These are phyloP conservation scores for Polydrusus tereticollis DNA, from an alignment of 2,888 invertebrate species.

Conservation along the genomic window DNA sequence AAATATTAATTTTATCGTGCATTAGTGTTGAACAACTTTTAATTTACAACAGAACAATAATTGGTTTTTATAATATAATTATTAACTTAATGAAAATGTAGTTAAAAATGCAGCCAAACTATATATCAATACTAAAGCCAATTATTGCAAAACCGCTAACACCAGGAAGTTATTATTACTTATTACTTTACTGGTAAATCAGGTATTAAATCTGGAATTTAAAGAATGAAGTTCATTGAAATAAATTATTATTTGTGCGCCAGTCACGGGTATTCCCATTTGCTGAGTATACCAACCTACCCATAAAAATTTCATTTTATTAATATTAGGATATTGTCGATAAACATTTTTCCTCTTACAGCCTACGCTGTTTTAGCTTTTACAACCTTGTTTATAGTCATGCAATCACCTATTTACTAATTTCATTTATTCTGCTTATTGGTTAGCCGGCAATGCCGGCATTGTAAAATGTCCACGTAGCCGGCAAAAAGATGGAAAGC, in stretches of 20 bases:
- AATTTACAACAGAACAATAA: too few relatives aligned
- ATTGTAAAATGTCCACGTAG: conserved; percentile 10
- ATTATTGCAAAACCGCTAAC: conserved; percentile 1
- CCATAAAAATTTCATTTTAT: neutral
- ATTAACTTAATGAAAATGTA: too few relatives aligned
- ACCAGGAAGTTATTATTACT: conserved; percentile 17
- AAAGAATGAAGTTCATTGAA: conserved; percentile 22
- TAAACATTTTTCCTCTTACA: too few relatives aligned
- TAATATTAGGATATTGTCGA: too few relatives aligned
- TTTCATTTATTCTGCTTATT: too few relatives aligned
- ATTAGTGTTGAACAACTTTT: too few relatives aligned
- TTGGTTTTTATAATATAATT: too few relatives aligned
- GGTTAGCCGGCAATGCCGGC: neutral
- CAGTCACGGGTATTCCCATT: conserved; percentile 10
- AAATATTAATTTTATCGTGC: too few relatives aligned
- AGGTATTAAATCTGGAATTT: conserved; percentile 12
- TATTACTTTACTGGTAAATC: conserved; percentile 11
- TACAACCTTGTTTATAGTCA: too few relatives aligned
- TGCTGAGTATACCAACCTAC: neutral
- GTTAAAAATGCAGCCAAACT: too few relatives aligned
- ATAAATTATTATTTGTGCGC: neutral
- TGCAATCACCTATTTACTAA: too few relatives aligned
- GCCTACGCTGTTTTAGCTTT: too few relatives aligned
- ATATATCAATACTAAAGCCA: neutral
- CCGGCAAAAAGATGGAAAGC: neutral